Evolutionary conservation across 2,888 invertebrate genomes (phyloP).

Genomic region (Meiosimyza decipiens): DNA sequence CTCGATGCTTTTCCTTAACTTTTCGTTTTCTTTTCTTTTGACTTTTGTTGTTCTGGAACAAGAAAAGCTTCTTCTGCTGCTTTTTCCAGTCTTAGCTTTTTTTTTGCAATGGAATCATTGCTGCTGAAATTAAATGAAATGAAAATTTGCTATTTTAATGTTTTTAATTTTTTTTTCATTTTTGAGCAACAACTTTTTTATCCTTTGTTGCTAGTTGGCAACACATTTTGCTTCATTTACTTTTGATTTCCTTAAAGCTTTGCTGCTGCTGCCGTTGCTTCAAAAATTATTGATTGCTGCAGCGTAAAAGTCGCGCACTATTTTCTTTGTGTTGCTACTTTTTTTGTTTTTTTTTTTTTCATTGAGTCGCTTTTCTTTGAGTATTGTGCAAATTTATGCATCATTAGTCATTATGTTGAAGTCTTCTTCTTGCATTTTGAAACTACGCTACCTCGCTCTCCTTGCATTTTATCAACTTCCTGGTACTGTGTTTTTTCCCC

Average conservation of each 20-base stretch:
- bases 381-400: conserved; percentile 29
- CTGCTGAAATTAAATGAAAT: conserved; percentile 5
- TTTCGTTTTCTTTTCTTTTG: not conserved
- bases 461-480: not conserved
- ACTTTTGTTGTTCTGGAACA: not conserved
- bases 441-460: not conserved
- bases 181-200: not conserved
- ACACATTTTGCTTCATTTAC: conserved; percentile 21
- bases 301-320: not conserved
- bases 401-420: conserved; percentile 28
- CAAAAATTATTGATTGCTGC: conserved; percentile 8
- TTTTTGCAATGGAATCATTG: too few species aligned
- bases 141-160: not conserved
- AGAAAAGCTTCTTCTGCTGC: not conserved
- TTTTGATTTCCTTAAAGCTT: conserved; percentile 15
- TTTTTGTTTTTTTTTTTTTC: not conserved
- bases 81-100: not conserved
- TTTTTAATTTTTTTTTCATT: not conserved
- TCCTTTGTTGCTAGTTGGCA: not conserved
- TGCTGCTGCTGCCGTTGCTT: not conserved
- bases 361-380: not conserved
- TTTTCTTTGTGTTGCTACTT: not conserved
- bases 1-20: not conserved
- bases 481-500: too few species aligned
- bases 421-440: not conserved